Base-by-base conservation (phyloP, 2,888 invertebrate species). In the Xylota sylvarum region DNA sequence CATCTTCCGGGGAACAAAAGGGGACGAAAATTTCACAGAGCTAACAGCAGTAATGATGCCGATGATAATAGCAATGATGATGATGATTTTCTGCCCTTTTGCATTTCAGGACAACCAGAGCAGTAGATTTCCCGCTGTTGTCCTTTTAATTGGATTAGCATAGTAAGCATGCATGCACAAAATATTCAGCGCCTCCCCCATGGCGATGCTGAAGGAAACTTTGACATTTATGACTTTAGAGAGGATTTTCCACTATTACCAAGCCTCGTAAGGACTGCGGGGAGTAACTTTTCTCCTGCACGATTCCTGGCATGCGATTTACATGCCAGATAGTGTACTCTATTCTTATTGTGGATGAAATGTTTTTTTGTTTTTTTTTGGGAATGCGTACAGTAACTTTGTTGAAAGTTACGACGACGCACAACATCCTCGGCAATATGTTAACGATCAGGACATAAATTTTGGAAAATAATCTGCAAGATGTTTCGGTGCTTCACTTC, bases 131-230 rank as follows among this genome's bases (percentile, higher is more conserved):
- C 7, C 5, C 30, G 10, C 55, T 55, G 27, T 69, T 69, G 69
- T 55, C 14, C 17, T 48, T 48, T 60, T 72, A 58, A 72, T 58
- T 72, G 48, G 58, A 58, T 58, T 58, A 56, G 32, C 43, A 43
- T 10, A 5, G 35, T 17, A n/a, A 19, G 10, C 50, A 32, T 50
- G 50, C 40, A 40, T 12, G 43, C 43, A 43, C 6, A 43, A 43
- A 43, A 43, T 43, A 14, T 5, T 43, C 14, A 0, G 6, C 2
- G 4, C n/a, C 1, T 43, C n/a, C 14, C 12, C 6, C 17, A n/a
- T 19, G 32, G 6, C 10, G n/a, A 17, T 1, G 19, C 6, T 35
- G 52, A 7, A 10, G 40, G 1, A 52, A 52, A 52, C 40, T 69
- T 55, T 55, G 10, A 27, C 67, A 27, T 69, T 55, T 27, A 30